Base-by-base conservation (phyloP, 1,140 invertebrate species). In the Yoshiicerus persimilis region DNA sequence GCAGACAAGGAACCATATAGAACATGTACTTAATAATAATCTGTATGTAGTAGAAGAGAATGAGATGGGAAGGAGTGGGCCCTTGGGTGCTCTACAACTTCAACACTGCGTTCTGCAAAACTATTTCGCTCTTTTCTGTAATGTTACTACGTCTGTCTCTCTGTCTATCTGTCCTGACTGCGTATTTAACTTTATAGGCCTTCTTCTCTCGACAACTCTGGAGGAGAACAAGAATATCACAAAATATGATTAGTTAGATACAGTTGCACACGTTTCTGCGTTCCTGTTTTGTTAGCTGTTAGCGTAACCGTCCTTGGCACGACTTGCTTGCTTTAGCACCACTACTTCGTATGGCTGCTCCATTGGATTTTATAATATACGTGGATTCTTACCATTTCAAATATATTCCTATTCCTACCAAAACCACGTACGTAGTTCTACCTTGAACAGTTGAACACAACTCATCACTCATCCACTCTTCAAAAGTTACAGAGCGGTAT, bases 41-140 rank as follows among this genome's bases (percentile, higher is more conserved):
- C 32, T 80, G 34, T 34, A 80, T 80, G 27, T 80, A n/a, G n/a
- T n/a, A 80, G 34, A 80, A 80, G 75, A 80, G 34, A 80, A 80
- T 80, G 75, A 80, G 75, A 80, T 80, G 75, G 32, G 75, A 80
- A 80, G 75, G 75, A 80, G 30, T 80, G 75, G 32, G 32, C 75
- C 34, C 75, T 80, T 80, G 75, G 75, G 75, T 80, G 75, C 34
- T 34, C 27, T 80, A n/a, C 34, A 34, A n/a, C 34, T 34, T 56
- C 47, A 56, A 56, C 47, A 56, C 47, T n/a, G 47, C 34, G 32
- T 34, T 34, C 75, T 80, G 34, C 75, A 36, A 80, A 80, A 80
- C 20, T 70, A 30, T 70, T 70, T 70, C 13, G 23, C 64, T 70
- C 23, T 70, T 70, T 70, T 70, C 47, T 70, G 10, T 30, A 70